These are phyloP conservation scores for Drosophila pandora DNA, from an alignment of 1,140 invertebrate genomes.

Conservation along the genomic window DNA sequence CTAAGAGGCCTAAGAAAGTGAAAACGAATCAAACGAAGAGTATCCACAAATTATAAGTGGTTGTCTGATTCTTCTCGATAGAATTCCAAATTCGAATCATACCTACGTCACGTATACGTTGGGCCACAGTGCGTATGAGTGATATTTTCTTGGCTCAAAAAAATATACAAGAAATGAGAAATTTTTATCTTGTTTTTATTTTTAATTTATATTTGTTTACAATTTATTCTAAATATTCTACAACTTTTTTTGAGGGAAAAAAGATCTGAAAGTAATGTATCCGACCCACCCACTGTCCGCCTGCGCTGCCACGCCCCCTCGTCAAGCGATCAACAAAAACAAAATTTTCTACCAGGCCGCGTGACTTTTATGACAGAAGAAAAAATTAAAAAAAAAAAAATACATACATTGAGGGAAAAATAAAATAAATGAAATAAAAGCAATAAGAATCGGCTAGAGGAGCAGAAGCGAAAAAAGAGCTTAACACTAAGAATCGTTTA, in stretches of 20 bases:
- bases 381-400: constrained; percentile 34
- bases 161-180: not conserved
- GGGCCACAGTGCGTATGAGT: constrained; percentile 2
- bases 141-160: not conserved
- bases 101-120: constrained; percentile 1
- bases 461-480: constrained; percentile 17
- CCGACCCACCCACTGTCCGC: not conserved
- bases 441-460: constrained; percentile 15
- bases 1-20: not conserved
- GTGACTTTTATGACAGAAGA: constrained; percentile 66
- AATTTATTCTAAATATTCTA: constrained; percentile 1
- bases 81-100: not conserved
- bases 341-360: constrained; percentile 40
- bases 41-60: not conserved
- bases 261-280: constrained; percentile 29
- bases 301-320: constrained; percentile 10
- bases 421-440: constrained; percentile 3
- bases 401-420: constrained; percentile 34
- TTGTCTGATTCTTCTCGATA: not conserved
- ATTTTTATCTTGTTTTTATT: not conserved
- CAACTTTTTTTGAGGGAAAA: constrained; percentile 3
- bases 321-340: constrained; percentile 11
- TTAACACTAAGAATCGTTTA: constrained; percentile 47
- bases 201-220: constrained; percentile 12
- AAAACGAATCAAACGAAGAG: constrained; percentile 1